Conservation (phyloP, 2,113 vertebrate species). For the Hypomesus transpacificus region DNA sequence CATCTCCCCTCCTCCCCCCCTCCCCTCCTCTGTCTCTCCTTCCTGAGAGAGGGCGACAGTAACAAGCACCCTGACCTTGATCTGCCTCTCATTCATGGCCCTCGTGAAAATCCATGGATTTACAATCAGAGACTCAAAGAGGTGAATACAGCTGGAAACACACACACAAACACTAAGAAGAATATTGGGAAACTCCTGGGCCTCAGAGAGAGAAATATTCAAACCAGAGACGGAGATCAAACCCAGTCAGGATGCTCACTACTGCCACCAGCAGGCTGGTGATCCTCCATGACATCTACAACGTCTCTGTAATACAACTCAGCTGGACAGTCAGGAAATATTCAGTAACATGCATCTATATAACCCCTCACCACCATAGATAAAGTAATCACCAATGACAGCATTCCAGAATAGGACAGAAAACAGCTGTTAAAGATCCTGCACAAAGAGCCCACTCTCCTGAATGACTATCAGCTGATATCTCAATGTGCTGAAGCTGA, state of each 20-base stretch:
- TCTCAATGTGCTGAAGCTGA: slow-evolving; percentile 18
- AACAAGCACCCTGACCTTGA: slow-evolving; percentile 46
- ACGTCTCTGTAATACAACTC: slow-evolving; percentile 29
- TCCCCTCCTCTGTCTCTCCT: slow-evolving; percentile 4
- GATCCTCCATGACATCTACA: slow-evolving; percentile 11
- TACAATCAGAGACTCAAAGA: not conserved
- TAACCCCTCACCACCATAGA: too few species aligned
- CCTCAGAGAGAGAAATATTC: too few species aligned
- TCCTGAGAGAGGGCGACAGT: slow-evolving; percentile 15
- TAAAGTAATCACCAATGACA: too few species aligned
- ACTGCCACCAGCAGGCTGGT: too few species aligned
- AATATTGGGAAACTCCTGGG: too few species aligned
- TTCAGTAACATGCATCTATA: too few species aligned
- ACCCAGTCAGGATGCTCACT: too few species aligned
- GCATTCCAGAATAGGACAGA: slow-evolving; percentile 11
- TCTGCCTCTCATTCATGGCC: slow-evolving; percentile 23
- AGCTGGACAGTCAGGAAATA: not conserved
- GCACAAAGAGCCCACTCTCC: slow-evolving; percentile 13
- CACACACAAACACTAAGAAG: not conserved
- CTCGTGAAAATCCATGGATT: not conserved
- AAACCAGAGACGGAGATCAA: too few species aligned
- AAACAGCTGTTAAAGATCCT: not conserved
- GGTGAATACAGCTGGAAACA: not conserved
- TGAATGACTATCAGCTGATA: slow-evolving; percentile 15
- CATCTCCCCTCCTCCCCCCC: not conserved